Evolutionary conservation across 35 echinoderm and acorn worm genomes (phyloP), one percentile per base, ranked within the genome.

Genomic region (Chiridota heheva): DNA sequence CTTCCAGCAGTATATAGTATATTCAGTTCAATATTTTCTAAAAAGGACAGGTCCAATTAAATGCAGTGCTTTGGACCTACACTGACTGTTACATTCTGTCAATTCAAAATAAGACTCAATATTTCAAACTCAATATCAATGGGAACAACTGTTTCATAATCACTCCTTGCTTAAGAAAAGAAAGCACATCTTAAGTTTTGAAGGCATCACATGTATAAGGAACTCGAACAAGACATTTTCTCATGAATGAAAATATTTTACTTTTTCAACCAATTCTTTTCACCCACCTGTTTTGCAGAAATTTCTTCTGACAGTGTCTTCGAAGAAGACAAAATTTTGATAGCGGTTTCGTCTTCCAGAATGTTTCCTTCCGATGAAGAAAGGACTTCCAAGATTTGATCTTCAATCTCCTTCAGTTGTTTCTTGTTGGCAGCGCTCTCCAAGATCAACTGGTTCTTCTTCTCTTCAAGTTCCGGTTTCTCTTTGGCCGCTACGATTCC

Each of bases 401-500:
- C 95, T 47, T 98, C 95, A 76, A 98, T 98, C 67, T 98, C 95
- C 74, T 98, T 98, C 55, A 98, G 63, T 29, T 98, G 95, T 70
- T 91, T 91, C 70, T 98, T 98, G 68, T 98, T 98, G 44, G 80
- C 89, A 25, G 95, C 95, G 58, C 95, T 98, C 81, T 98, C 95
- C 10, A 98, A 40, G 60, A 98, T 98, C 36, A 98, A 81, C 44
- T 98, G 89, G 95, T 98, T 98, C 85, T 98, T 98, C 49, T 98
- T 98, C 89, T 98, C 95, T 55, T 98, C 95, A 28, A 98, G 76
- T 55, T 98, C 95, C 1, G 95, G 95, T 72, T 98, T 98, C 60
- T 98, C 95, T 64, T 93, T 93, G 85, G 95, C 95, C 17, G 95
- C 95, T 25, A 98, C 95, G 60, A 98, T 91, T 18, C 95, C 95